phyloP scores from a whole-genome alignment of 2,888 invertebrate genomes.

The Morpho helenor region DNA sequence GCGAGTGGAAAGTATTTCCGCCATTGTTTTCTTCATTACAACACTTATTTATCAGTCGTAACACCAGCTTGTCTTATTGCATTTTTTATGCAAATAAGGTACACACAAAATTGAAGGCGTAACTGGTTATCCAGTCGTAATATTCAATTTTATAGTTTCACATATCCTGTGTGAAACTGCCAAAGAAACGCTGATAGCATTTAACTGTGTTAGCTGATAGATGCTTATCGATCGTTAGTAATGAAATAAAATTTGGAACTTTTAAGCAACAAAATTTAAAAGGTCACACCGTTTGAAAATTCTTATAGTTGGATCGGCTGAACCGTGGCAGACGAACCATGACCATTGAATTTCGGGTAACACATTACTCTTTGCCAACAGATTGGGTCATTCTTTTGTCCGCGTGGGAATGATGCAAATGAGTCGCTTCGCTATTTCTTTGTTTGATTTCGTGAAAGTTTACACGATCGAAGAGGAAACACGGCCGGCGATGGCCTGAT shows the following conservation, averaged over 20 bases:
- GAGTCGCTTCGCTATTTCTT: constrained; percentile 76
- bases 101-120: constrained; percentile 29
- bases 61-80: constrained; percentile 51
- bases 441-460: constrained; percentile 80
- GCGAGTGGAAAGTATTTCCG: constrained; percentile 64
- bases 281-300: constrained; percentile 17
- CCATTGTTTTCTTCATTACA: constrained; percentile 73
- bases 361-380: constrained; percentile 73
- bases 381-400: constrained; percentile 77
- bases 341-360: constrained; percentile 70
- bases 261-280: constrained; percentile 16
- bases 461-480: constrained; percentile 77
- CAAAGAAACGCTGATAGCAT: neutral
- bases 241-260: neutral
- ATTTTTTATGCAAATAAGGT: constrained; percentile 58
- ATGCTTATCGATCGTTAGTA: neutral
- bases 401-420: constrained; percentile 78
- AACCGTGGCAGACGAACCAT: constrained; percentile 40
- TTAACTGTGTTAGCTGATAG: neutral
- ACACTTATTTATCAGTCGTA: constrained; percentile 67
- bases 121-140: constrained; percentile 21
- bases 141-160: constrained; percentile 16
- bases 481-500: constrained; percentile 67
- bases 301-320: constrained; percentile 22
- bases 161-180: constrained; percentile 12